These are phyloP conservation scores for Habroteleia sp. DNA, from an alignment of 2,888 invertebrate species.

Conservation along the genomic window DNA sequence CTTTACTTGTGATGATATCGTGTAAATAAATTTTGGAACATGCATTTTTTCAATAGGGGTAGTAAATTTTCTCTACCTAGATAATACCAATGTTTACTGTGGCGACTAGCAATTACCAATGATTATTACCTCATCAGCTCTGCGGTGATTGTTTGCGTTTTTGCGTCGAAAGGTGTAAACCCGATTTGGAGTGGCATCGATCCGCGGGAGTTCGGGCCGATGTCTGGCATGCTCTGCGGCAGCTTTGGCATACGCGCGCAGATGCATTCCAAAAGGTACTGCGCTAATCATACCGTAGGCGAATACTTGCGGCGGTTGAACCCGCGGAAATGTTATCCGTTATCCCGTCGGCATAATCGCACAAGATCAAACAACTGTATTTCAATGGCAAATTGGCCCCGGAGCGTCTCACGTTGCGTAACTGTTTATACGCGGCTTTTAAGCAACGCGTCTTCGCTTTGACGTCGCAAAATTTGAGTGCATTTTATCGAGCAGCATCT, in stretches of 20 bases:
- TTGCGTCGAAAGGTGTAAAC: slow-evolving; percentile 23
- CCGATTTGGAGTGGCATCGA: slow-evolving; percentile 42
- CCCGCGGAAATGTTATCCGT: slow-evolving; percentile 18
- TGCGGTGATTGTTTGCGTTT: slow-evolving; percentile 10
- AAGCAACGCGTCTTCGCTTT: slow-evolving; percentile 14
- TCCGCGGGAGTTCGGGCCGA: slow-evolving; percentile 16
- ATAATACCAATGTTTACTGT: too few relatives aligned
- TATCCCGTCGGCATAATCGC: slow-evolving; percentile 24
- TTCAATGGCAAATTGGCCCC: slow-evolving; percentile 31
- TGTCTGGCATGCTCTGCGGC: slow-evolving; percentile 37
- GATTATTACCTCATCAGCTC: slow-evolving; percentile 9
- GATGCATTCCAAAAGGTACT: slow-evolving; percentile 48
- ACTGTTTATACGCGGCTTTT: slow-evolving; percentile 21
- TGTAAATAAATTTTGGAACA: too few relatives aligned
- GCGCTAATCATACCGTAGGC: slow-evolving; percentile 50
- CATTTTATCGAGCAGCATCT: slow-evolving; percentile 3
- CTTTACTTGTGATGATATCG: too few relatives aligned
- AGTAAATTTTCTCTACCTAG: too few relatives aligned
- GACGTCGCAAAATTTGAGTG: slow-evolving; percentile 5
- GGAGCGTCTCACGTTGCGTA: slow-evolving; percentile 6
- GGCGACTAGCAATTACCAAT: slow-evolving; percentile 14
- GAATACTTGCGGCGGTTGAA: slow-evolving; percentile 41
- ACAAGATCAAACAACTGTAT: slow-evolving; percentile 50
- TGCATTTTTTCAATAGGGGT: too few relatives aligned
- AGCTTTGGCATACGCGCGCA: slow-evolving; percentile 38